Evolutionary conservation across 1,140 invertebrate species (phyloP), one percentile per base, ranked within the genome.

Genomic region (Vanessa tameamea): DNA sequence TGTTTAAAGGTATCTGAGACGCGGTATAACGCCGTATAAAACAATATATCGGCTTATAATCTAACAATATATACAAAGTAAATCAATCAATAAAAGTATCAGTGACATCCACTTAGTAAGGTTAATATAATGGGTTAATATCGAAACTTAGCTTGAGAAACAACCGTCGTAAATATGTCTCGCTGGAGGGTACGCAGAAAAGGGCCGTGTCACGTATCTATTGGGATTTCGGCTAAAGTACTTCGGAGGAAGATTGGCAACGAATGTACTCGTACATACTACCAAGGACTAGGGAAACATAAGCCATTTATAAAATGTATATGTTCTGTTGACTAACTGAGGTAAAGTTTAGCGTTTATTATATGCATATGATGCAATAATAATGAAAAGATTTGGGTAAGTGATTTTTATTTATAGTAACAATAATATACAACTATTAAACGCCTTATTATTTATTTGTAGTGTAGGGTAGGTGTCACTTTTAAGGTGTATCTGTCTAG

Each of bases 121-220:
- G 23, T 37, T 61, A 23, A 55, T 20, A 20, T 55, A 55, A 16
- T 31, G 26, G 26, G 26, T 31, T 31, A 51, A 51, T 51, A 51
- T n/a, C n/a, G 13, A 15, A 61, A 61, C 26, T 61, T n/a, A 37
- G 23, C 57, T 37, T 31, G 50, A 55, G 72, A 73, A 73, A 73
- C 65, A 53, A 73, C 65, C 72, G 65, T 68, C 72, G 66, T 73
- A 73, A 73, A 73, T 67, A 73, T 53, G 72, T 73, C 53, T 51
- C 63, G 26, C 64, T 50, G 53, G 53, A 69, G 47, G 47, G 47
- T 70, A 50, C 43, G 23, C 47, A 47, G 23, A 50, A 37, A 59
- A 59, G 63, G 51, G 48, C 61, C 64, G 31, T 65, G 73, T 70
- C 73, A 65, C 73, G 64, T 75, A 64, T 68, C 61, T 68, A 23